Base-by-base conservation (phyloP, 2,797 vertebrate genomes). In the Coreius guichenoti region DNA sequence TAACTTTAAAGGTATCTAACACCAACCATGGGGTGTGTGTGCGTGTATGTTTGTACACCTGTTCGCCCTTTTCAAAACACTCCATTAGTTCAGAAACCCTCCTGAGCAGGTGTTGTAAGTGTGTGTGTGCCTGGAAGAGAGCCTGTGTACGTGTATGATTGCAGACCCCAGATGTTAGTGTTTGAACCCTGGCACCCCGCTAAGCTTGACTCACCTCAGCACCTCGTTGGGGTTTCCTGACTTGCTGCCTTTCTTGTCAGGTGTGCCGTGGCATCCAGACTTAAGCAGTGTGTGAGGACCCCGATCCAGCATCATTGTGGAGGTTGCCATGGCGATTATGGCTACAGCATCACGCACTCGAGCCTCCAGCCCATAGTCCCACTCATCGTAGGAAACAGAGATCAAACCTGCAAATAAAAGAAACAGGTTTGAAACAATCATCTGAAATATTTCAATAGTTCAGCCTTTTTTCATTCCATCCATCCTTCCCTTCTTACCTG, bases 371-470 rank as follows among this genome's bases (percentile, higher is more conserved):
- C 97, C 97, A 3, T 99, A 99, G 95, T 99, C 98, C 98, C 98
- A 99, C 92, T 99, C 98, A 75, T 99, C 98, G 43, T 99, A 99
- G 58, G 98, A 99, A 90, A 99, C 98, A 0, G 98, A 99, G 92
- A 99, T 99, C 88, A 99, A 96, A 89, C 98, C 95, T 1, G 95
- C 54, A 85, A 85, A 82, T 3, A 43, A 82, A 87, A 63, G 21
- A 36, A 91, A 89, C 47, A 11, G 39, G 17, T 69, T 69, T 69
- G 26, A 75, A 51, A 51, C 21, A 26, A 36, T 77, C 51, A 14
- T 58, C 31, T 77, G 51, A 56, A 58, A 39, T 58, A 23, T 26
- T 39, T 23, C 19, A 36, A 17, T 21, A 12, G 33, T 31, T 29
- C 1, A 63, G 14, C 1, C n/a, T 61, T 26, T 63, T 31, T 29